Base-by-base conservation (phyloP, 2,797 vertebrate species). In the Parauchenoglanis ngamensis region DNA sequence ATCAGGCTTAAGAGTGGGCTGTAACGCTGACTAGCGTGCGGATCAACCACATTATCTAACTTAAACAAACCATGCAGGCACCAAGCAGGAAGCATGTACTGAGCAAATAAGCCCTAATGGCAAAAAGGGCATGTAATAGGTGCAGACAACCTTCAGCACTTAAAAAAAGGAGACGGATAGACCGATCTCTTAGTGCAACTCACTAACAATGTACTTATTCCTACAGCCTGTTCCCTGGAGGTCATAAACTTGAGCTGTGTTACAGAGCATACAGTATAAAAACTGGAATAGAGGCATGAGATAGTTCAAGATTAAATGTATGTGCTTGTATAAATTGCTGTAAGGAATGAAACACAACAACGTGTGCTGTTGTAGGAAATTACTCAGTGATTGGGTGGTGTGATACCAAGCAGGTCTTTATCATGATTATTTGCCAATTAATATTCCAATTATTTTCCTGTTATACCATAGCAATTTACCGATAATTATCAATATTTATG, bases 21-120 rank as follows among this genome's bases (percentile, higher is more conserved):
- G 82, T 82, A 88, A 90, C 88, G 83, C 83, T 86, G 89, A 87
- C 85, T 89, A 89, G 88, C 87, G 90, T 80, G 90, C 85, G 87
- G 90, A 93, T 92, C 89, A 72, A 90, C 90, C 82, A 91, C 90
- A 92, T 93, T 92, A 94, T 93, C 91, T 92, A 93, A 93, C 91
- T 94, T 91, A 94, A 95, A 95, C 93, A 92, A 94, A 93, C 86
- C 91, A 77, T 91, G 88, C 91, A 89, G 79, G 76, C 75, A 77
- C 77, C 35, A 72, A 83, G 84, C 88, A 86, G 86, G 65, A 87
- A 87, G 84, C 84, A 67, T 81, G 78, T 44, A 84, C 87, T 88
- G 28, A 83, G 72, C 86, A 93, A 93, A 92, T 87, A 90, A 92
- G 89, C 65, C 89, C 87, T 83, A 90, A 92, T 93, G 88, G 92